phyloP scores from a whole-genome alignment of 2,797 vertebrate genomes.

The Myripristis murdjan region DNA sequence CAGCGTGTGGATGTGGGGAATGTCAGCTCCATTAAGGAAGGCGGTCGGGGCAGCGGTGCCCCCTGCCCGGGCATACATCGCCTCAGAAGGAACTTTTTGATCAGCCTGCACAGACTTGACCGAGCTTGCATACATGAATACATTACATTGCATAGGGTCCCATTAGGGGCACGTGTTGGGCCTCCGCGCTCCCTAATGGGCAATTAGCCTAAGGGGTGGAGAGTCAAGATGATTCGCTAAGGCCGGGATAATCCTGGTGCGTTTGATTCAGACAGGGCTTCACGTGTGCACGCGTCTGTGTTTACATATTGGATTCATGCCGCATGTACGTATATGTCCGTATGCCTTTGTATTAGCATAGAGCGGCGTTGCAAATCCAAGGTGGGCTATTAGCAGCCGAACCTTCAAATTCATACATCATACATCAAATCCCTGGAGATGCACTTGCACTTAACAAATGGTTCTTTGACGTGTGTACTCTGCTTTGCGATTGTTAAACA shows the following conservation, averaged over 20 bases:
- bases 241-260: too few species aligned
- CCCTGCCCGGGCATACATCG: slow-evolving; percentile 61
- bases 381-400: background rate
- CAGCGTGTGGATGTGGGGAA: slow-evolving; percentile 66
- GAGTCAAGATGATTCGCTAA: background rate
- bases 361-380: too few species aligned
- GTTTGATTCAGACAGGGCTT: background rate
- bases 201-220: slow-evolving; percentile 18
- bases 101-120: slow-evolving; percentile 40
- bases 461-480: background rate
- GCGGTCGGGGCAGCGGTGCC: slow-evolving; percentile 38
- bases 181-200: slow-evolving; percentile 11
- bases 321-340: background rate
- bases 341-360: background rate
- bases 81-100: slow-evolving; percentile 52
- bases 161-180: slow-evolving; percentile 29
- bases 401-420: too few species aligned
- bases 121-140: slow-evolving; percentile 23
- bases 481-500: too few species aligned
- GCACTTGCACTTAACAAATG: background rate
- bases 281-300: background rate
- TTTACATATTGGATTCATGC: background rate
- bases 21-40: slow-evolving; percentile 61
- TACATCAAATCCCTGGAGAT: slow-evolving; percentile 5
- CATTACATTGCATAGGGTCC: slow-evolving; percentile 17